Conservation (phyloP, 2,888 invertebrate species). For the Lissocephala sabroskyi region DNA sequence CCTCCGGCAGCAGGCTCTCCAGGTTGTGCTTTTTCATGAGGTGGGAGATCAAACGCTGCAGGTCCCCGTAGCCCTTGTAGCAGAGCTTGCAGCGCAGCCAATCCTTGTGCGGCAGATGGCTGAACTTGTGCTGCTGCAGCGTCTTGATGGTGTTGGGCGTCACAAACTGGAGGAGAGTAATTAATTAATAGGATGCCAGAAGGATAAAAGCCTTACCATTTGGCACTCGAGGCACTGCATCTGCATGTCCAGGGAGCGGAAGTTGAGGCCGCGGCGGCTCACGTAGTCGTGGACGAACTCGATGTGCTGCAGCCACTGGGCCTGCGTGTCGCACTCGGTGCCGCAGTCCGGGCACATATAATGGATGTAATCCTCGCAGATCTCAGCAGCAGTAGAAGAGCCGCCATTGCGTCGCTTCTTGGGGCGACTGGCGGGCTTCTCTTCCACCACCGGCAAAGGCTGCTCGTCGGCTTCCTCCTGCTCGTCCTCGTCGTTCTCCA, state of each 20-base stretch:
- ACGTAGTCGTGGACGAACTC: slow-evolving; percentile 65
- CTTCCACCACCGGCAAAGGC: slow-evolving; percentile 32
- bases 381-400: slow-evolving; percentile 21
- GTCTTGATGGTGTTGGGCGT: slow-evolving; percentile 47
- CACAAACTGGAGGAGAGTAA: slow-evolving; percentile 39
- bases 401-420: slow-evolving; percentile 10
- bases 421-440: slow-evolving; percentile 3
- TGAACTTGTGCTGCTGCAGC: slow-evolving; percentile 61
- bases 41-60: slow-evolving; percentile 50
- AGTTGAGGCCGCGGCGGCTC: slow-evolving; percentile 57
- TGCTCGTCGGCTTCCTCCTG: slow-evolving; percentile 51
- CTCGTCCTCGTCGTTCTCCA: slow-evolving; percentile 26
- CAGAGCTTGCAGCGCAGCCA: slow-evolving; percentile 67
- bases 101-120: slow-evolving; percentile 55
- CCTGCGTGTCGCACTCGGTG: slow-evolving; percentile 56
- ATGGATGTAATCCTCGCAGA: slow-evolving; percentile 62
- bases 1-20: slow-evolving; percentile 31
- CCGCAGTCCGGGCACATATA: slow-evolving; percentile 65
- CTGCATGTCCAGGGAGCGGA: slow-evolving; percentile 51
- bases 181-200: no score
- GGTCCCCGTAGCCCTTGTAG: slow-evolving; percentile 46
- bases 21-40: slow-evolving; percentile 52
- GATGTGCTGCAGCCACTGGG: slow-evolving; percentile 65
- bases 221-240: slow-evolving; percentile 63
- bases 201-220: slow-evolving; percentile 32